phyloP scores from a whole-genome alignment of 2,888 invertebrate genomes.

The Drosophila paramelanica region DNA sequence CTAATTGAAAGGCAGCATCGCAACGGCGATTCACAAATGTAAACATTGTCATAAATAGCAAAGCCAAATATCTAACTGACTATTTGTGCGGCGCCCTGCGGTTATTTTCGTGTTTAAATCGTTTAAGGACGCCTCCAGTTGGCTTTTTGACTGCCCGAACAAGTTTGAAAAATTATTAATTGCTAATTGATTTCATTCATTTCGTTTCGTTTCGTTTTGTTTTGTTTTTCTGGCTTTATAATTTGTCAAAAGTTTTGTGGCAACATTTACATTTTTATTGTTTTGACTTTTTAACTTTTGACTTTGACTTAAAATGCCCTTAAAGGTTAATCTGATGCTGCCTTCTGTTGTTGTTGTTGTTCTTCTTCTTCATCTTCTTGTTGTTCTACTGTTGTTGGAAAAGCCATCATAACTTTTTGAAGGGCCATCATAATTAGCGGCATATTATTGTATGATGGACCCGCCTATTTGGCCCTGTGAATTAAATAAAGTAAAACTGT shows the following conservation, averaged over 20 bases:
- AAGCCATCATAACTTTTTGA: slow-evolving; percentile 54
- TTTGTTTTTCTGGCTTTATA: slow-evolving; percentile 28
- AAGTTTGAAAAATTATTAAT: slow-evolving; percentile 67
- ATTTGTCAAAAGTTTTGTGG: slow-evolving; percentile 62
- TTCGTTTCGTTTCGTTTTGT: slow-evolving; percentile 9
- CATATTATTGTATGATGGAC: slow-evolving; percentile 49
- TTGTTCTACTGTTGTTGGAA: slow-evolving; percentile 12
- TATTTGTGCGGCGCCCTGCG: slow-evolving; percentile 36
- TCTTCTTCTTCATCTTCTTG: slow-evolving; percentile 1
- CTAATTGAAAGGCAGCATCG: slow-evolving; percentile 66
- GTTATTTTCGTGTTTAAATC: slow-evolving; percentile 48
- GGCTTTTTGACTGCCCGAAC: slow-evolving; percentile 16
- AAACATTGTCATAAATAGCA: slow-evolving; percentile 34
- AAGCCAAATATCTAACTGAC: slow-evolving; percentile 11
- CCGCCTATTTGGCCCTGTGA: slow-evolving; percentile 15
- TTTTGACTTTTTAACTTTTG: slow-evolving; percentile 46
- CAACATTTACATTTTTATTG: slow-evolving; percentile 40
- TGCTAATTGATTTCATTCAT: slow-evolving; percentile 70
- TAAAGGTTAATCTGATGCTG: slow-evolving; percentile 33
- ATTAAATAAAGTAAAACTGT: slow-evolving; percentile 25
- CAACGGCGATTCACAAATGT: slow-evolving; percentile 6
- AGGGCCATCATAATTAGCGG: slow-evolving; percentile 78
- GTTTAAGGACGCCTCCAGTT: slow-evolving; percentile 51
- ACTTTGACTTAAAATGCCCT: slow-evolving; percentile 37
- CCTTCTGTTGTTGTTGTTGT: slow-evolving; percentile 6